Base-by-base conservation (phyloP, 2,888 invertebrate species). In the Clusia tigrina region DNA sequence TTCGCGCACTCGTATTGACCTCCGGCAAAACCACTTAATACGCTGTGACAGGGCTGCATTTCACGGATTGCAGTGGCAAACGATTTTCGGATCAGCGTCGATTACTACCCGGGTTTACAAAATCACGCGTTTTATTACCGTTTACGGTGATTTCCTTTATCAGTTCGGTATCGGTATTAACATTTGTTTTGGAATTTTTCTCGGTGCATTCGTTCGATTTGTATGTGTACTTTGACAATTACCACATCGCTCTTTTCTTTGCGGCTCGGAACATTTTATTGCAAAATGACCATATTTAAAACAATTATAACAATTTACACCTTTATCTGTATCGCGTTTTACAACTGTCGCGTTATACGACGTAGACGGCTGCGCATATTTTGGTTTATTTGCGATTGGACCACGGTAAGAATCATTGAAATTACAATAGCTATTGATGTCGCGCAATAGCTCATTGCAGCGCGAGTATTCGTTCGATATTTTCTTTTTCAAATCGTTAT, bases 241-340 rank as follows among this genome's bases (percentile, higher is more conserved):
- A 15, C 17, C 38, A 20, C 60, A 58, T 10, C 64, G 26, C 17
- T 52, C 24, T 37, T 54, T 64, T 12, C 32, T 17, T 20, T 65
- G 64, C 18, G 62, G 62, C 26, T 61, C 64, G 18, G 52, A 52
- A 42, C 60, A 61, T 22, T 58, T 60, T 46, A 37, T 38, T 2
- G 60, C 20, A 20, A 54, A 60, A 22, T 60, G 60, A 2, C 60
- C 64, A n/a, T 52, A 25, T 58, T 64, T 58, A 12, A 58, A 58
- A 55, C 61, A 61, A 46, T 64, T 64, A 46, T 53, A 64, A 20
- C 53, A 60, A 24, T 58, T 64, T 26, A 57, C n/a, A 23, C 18
- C 23, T 12, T 37, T 58, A 15, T 18, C 22, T 17, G n/a, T 26
- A 23, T n/a, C n/a, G n/a, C n/a, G n/a, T n/a, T n/a, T n/a, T n/a